Evolutionary conservation across 2,113 vertebrate genomes (phyloP).

Genomic region (Oreochromis tanganicae): DNA sequence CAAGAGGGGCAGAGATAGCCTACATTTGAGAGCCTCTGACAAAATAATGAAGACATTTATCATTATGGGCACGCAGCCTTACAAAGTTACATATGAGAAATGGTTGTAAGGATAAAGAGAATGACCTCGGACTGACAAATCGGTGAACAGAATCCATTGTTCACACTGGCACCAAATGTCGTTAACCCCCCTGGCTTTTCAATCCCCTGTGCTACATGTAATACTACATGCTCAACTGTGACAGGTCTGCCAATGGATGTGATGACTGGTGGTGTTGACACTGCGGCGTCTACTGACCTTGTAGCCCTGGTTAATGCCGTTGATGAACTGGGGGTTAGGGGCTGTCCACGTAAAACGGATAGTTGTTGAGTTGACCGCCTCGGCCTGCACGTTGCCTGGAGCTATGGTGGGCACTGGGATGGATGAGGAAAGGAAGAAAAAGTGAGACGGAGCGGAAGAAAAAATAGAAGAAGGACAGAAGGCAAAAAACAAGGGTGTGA

Average conservation of each 20-base stretch:
- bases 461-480: neutral
- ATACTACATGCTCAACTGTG: constrained; percentile 18
- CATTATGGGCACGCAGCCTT: constrained; percentile 12
- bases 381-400: constrained; percentile 85
- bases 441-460: neutral
- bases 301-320: constrained; percentile 98
- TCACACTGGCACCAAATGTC: constrained; percentile 13
- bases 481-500: neutral
- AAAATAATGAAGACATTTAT: constrained; percentile 55
- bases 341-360: constrained; percentile 93
- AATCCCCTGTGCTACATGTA: neutral
- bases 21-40: constrained; percentile 12
- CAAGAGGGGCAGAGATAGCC: constrained; percentile 2
- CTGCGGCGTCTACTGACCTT: constrained; percentile 76
- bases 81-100: constrained; percentile 28
- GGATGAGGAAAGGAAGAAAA: neutral
- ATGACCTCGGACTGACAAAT: constrained; percentile 45
- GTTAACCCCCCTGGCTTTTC: constrained; percentile 15
- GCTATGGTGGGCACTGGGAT: constrained; percentile 89
- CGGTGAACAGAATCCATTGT: constrained; percentile 14
- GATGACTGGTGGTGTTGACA: neutral
- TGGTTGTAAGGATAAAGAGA: constrained; percentile 20
- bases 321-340: constrained; percentile 97
- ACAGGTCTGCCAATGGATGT: constrained; percentile 25
- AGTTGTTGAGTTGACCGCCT: constrained; percentile 91